Conservation (phyloP, 2,888 invertebrate species). For the Erebia aethiops region DNA sequence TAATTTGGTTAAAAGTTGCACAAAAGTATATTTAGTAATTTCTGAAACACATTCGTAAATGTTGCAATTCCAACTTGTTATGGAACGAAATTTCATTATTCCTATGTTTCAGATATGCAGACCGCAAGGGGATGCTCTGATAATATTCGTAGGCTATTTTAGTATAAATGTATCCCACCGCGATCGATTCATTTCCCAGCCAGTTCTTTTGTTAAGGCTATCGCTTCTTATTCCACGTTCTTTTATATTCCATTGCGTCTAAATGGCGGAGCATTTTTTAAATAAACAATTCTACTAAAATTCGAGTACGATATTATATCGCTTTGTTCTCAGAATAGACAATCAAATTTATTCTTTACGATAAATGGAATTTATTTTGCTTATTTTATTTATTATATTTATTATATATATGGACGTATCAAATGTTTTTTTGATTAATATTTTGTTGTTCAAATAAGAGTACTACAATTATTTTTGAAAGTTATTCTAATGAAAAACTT, state of each 20-base stretch:
- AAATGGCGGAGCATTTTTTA: conserved; percentile 57
- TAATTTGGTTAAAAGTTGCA: background rate
- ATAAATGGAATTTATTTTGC: background rate
- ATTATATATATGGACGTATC: background rate
- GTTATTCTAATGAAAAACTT: background rate
- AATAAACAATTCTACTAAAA: conserved; percentile 28
- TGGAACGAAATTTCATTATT: conserved; percentile 55
- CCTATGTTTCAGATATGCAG: conserved; percentile 75
- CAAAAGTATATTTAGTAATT: background rate
- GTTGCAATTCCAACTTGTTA: conserved; percentile 24
- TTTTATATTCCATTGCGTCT: conserved; percentile 47
- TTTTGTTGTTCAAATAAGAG: background rate
- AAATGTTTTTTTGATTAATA: background rate
- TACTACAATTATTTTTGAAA: background rate
- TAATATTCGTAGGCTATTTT: conserved; percentile 30
- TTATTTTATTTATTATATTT: conserved; percentile 9
- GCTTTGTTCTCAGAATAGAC: conserved; percentile 6
- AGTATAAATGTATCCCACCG: conserved; percentile 30
- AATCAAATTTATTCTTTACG: background rate
- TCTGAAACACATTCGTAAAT: conserved; percentile 24
- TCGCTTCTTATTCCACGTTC: conserved; percentile 42
- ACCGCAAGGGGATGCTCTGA: conserved; percentile 32
- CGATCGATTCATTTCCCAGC: conserved; percentile 34
- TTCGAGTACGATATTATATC: conserved; percentile 11
- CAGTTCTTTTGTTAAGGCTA: conserved; percentile 38